Evolutionary conservation across 1,140 invertebrate genomes (phyloP), one percentile per base, ranked within the genome.

Genomic region (Zelostemma sp.): DNA sequence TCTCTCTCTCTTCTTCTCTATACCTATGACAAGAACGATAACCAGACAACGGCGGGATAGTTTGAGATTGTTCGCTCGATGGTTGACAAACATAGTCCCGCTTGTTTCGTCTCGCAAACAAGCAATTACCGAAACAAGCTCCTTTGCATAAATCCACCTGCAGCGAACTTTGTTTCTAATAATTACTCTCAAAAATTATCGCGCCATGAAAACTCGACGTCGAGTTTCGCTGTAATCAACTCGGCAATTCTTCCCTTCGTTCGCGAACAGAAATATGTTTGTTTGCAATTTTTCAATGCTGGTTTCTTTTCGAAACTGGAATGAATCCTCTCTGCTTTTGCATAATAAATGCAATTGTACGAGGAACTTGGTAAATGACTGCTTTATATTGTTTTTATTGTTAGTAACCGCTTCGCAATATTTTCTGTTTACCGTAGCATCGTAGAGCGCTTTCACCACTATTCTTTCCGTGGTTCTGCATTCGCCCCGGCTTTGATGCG

Each of bases 41-140:
- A 19, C 43, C 43, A 19, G 43, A n/a, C 16, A 46, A 46, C 43
- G 43, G 4, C 43, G 18, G 43, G 43, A 46, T 46, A 46, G 43
- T 46, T 46, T 46, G 43, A 46, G 43, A 46, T 46, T 46, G 43
- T 46, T 19, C 43, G 5, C 43, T 19, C 43, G 43, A 46, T 46
- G 17, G 16, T 46, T 46, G 43, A 46, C 43, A 46, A 46, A 46
- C 43, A 46, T 46, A 11, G 43, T 3, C 18, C 43, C 43, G 17
- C n/a, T 19, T 46, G 43, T 46, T 46, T 46, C 43, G 11, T 46
- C 17, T 18, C 8, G 43, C 43, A 46, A 46, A 46, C 43, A 46
- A 46, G 16, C 43, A 21, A 46, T 46, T 46, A 21, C 17, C 18
- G 15, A 46, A 46, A 46, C 43, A 46, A 12, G 1, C 43, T 19